Evolutionary conservation across 2,888 invertebrate genomes (phyloP).

Genomic region (Acanthosepion lycidas): DNA sequence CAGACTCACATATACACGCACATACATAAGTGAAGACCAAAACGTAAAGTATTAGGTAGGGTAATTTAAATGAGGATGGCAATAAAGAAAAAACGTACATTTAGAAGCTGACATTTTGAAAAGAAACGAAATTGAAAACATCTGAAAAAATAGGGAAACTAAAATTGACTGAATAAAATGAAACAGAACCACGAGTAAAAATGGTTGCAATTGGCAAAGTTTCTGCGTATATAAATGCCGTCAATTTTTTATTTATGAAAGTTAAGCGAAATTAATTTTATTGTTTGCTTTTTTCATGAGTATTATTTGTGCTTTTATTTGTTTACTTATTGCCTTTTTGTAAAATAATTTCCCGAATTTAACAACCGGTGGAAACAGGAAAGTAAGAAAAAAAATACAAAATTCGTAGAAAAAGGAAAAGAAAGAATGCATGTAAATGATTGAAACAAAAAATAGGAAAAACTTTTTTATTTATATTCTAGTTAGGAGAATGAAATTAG

Average conservation of each 20-base stretch:
- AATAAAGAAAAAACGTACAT: background rate
- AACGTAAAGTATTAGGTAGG: background rate
- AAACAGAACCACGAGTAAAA: background rate
- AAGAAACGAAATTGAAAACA: conserved; percentile 6
- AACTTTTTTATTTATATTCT: background rate
- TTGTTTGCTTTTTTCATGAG: background rate
- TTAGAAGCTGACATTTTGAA: background rate
- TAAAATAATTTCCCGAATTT: background rate
- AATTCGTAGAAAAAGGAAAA: background rate
- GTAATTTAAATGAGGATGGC: background rate
- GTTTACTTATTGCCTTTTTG: background rate
- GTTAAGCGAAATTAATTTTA: background rate
- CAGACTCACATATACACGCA: background rate
- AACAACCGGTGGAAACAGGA: background rate
- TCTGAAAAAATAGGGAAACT: background rate
- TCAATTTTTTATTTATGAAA: background rate
- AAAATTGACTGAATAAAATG: background rate
- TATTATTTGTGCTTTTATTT: background rate
- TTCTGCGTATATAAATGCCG: background rate
- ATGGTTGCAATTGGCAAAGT: background rate
- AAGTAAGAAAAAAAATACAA: background rate
- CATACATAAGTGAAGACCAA: background rate
- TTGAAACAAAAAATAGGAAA: background rate
- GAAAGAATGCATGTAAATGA: background rate
- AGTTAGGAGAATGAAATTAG: background rate